These are phyloP conservation scores for Otolemur crassicaudatus DNA, from an alignment of 2,797 vertebrate species.

Conservation along the genomic window DNA sequence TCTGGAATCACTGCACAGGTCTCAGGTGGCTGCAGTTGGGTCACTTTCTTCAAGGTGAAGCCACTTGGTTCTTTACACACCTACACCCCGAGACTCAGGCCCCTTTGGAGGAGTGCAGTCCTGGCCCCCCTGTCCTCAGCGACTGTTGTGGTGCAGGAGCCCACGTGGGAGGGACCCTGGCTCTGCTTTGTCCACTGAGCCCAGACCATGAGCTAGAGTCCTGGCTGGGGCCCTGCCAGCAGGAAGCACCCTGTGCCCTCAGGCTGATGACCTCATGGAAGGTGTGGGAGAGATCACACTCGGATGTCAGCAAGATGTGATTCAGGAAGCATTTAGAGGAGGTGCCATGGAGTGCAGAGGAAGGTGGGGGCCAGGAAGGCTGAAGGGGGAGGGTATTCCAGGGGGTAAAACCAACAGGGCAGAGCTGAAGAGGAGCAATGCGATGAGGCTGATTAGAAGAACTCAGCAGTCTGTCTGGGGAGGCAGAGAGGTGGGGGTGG, in stretches of 20 bases:
- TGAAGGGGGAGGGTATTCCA: background rate
- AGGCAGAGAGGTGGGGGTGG: background rate
- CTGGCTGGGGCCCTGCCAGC: fast-evolving
- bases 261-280: fast-evolving
- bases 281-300: fast-evolving
- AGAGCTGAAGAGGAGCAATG: fast-evolving
- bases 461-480: fast-evolving
- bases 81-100: background rate
- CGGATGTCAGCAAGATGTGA: fast-evolving
- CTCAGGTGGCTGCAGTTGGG: background rate
- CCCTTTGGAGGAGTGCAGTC: fast-evolving
- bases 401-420: background rate
- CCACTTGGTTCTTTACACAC: background rate
- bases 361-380: background rate
- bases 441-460: no score
- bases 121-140: fast-evolving
- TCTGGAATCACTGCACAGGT: fast-evolving
- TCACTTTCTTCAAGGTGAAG: fast-evolving
- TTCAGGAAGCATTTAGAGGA: background rate
- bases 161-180: fast-evolving
- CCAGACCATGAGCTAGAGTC: fast-evolving
- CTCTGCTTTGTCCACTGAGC: no score
- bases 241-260: fast-evolving
- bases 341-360: background rate
- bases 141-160: background rate